These are phyloP conservation scores for Babylonia areolata DNA, from an alignment of 1,140 invertebrate genomes.

Conservation along the genomic window DNA sequence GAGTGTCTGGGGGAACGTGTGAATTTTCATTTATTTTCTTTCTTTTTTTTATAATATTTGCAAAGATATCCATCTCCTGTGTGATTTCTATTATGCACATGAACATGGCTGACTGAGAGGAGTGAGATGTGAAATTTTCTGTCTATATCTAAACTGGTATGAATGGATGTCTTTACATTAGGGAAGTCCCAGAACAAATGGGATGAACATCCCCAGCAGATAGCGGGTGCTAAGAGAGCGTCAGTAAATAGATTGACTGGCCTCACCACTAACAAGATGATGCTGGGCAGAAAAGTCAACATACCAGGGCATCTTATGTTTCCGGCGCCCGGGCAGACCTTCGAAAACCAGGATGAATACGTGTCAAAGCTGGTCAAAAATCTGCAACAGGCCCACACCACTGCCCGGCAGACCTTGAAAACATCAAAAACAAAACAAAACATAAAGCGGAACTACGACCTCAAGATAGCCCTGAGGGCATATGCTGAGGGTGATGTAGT, in stretches of 20 bases:
- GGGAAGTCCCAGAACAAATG: conserved; percentile 34
- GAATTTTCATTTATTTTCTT: no score
- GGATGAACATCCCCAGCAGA: conserved; percentile 40
- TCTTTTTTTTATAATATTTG: no score
- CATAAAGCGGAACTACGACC: conserved; percentile 9
- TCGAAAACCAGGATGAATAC: neutral
- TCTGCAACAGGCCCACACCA: neutral
- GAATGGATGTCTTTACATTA: no score
- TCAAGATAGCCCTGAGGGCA: neutral
- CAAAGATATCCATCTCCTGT: no score
- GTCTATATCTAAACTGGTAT: no score
- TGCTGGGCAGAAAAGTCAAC: conserved; percentile 45
- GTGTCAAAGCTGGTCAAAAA: neutral
- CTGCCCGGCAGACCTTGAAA: neutral
- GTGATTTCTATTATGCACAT: no score
- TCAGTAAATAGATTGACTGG: conserved; percentile 37
- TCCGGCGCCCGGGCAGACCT: neutral
- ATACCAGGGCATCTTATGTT: conserved; percentile 30
- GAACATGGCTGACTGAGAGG: no score
- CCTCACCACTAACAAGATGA: conserved; percentile 44
- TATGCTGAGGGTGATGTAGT: conserved; percentile 15
- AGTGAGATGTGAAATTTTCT: no score
- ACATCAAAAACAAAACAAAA: neutral
- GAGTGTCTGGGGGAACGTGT: no score
- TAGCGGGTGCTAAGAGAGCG: conserved; percentile 30